Percentiles rank a stretch among this genome's conserved stretches.
phyloP scores from a whole-genome alignment of 2,888 invertebrate species.

The Nomada ferruginata region DNA sequence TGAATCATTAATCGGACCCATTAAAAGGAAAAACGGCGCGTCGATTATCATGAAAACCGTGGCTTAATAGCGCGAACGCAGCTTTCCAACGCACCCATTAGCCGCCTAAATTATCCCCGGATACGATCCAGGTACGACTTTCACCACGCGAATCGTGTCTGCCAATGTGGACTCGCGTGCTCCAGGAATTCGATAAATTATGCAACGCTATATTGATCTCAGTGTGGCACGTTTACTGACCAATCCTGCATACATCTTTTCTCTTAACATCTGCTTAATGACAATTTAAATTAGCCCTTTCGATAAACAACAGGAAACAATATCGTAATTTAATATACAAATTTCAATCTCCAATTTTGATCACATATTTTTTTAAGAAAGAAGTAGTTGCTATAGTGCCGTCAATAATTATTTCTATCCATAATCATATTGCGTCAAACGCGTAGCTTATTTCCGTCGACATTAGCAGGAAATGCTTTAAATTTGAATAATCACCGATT shows the following conservation, averaged over 20 bases:
- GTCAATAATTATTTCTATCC: too few species aligned
- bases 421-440: too few species aligned
- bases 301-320: too few species aligned
- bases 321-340: too few species aligned
- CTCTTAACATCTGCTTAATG: not conserved
- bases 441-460: too few species aligned
- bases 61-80: conserved; percentile 29
- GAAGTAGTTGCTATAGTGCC: too few species aligned
- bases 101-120: conserved; percentile 41
- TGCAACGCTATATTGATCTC: conserved; percentile 14
- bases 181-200: conserved; percentile 39
- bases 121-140: conserved; percentile 40
- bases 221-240: not conserved
- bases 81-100: conserved; percentile 40
- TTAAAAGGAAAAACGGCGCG: conserved; percentile 32
- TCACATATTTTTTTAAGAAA: too few species aligned
- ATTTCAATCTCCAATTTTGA: too few species aligned
- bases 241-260: not conserved
- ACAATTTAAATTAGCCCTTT: too few species aligned
- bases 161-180: not conserved
- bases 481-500: too few species aligned
- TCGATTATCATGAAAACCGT: conserved; percentile 45
- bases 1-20: conserved; percentile 36
- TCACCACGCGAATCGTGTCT: conserved; percentile 29
- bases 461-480: too few species aligned